phyloP scores from a whole-genome alignment of 1,140 invertebrate species.

The Drosophila tristis region DNA sequence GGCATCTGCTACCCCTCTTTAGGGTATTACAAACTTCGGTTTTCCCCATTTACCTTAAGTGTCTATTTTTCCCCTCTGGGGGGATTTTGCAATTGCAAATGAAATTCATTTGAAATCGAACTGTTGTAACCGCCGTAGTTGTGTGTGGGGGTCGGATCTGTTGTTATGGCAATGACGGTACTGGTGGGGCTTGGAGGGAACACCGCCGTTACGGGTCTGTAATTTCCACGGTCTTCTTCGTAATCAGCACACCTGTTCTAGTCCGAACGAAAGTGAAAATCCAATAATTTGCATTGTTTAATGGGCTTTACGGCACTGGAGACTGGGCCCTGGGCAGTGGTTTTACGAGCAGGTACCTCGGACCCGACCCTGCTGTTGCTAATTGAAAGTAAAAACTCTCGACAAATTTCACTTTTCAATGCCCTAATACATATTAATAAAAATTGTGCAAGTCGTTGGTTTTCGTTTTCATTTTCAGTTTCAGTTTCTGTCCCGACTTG shows the following conservation, averaged over 20 bases:
- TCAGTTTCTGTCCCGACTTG: conserved; percentile 19
- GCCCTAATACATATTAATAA: conserved; percentile 71
- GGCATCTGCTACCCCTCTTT: too few relatives aligned
- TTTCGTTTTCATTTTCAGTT: conserved; percentile 45
- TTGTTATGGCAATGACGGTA: conserved; percentile 11
- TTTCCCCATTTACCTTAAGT: neutral
- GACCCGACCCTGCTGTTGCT: conserved; percentile 1
- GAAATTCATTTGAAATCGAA: conserved; percentile 72
- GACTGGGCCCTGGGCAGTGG: neutral
- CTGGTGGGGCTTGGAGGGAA: neutral
- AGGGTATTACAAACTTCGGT: conserved; percentile 18
- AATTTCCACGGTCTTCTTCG: conserved; percentile 73
- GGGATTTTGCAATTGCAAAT: conserved; percentile 69
- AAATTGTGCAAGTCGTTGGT: conserved; percentile 17
- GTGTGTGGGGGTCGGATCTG: neutral
- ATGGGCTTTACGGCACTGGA: conserved; percentile 20
- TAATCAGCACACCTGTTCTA: conserved; percentile 77
- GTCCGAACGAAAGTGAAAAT: conserved; percentile 73
- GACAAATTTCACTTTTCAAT: conserved; percentile 69
- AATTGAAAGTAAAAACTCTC: conserved; percentile 70
- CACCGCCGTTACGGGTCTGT: conserved; percentile 11
- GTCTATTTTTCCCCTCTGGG: conserved; percentile 18
- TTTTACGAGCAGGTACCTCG: neutral
- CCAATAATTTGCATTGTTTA: conserved; percentile 70
- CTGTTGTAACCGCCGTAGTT: conserved; percentile 48